phyloP scores from a whole-genome alignment of 1,140 invertebrate genomes.

The Drosophila baimaii region DNA sequence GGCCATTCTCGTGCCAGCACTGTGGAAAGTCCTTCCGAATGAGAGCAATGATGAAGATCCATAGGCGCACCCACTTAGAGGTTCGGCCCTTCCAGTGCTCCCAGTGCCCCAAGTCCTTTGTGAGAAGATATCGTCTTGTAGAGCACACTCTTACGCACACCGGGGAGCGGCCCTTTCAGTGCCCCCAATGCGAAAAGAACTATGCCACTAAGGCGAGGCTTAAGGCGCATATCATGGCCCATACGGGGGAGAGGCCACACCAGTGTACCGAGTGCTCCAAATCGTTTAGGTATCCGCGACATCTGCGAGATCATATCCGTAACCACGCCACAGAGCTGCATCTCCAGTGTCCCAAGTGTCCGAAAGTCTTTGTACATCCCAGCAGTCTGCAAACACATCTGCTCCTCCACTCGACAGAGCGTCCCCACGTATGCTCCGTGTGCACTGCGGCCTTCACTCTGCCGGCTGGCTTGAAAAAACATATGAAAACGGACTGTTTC shows the following conservation, averaged over 20 bases:
- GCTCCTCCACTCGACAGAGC: background rate
- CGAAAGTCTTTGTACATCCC: background rate
- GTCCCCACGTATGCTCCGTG: background rate
- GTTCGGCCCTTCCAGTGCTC: constrained; percentile 1
- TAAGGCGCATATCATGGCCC: background rate
- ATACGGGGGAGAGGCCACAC: background rate
- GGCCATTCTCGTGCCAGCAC: background rate
- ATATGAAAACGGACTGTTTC: background rate
- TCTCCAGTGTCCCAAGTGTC: background rate
- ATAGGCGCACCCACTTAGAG: constrained; percentile 1
- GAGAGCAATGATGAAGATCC: background rate
- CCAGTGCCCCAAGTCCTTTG: background rate
- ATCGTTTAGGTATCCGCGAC: background rate
- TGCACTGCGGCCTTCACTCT: background rate
- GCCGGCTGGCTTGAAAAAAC: background rate
- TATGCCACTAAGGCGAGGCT: background rate
- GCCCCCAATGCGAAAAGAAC: background rate
- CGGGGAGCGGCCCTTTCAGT: background rate
- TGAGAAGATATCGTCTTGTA: background rate
- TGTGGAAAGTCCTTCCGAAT: constrained; percentile 4
- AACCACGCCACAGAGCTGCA: background rate
- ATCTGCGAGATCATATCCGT: background rate
- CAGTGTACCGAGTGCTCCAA: constrained; percentile 1
- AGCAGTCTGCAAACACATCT: background rate
- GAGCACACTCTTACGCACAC: background rate